phyloP scores from a whole-genome alignment of 2,113 vertebrate species.

The Pseudorhombus dupliciocellatus region DNA sequence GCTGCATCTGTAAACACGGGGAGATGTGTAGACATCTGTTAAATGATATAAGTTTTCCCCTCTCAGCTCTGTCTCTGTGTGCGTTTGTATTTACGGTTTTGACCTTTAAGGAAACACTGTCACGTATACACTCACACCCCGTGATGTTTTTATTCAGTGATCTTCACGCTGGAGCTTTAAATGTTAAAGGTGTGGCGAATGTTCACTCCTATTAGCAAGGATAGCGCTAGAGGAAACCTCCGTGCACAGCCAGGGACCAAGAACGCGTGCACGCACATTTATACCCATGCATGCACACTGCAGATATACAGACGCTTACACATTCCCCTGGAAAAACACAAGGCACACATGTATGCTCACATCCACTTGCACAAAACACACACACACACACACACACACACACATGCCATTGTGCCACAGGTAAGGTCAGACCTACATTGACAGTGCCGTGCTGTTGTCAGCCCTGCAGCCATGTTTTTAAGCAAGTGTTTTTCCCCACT shows the following conservation, averaged over 20 bases:
- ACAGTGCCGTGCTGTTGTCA: slow-evolving; percentile 57
- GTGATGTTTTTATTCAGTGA: slow-evolving; percentile 72
- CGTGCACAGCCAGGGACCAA: slow-evolving; percentile 21
- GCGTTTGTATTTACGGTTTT: slow-evolving; percentile 36
- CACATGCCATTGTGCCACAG: slow-evolving; percentile 57
- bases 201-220: slow-evolving; percentile 42
- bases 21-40: background rate
- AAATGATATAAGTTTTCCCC: slow-evolving; percentile 11
- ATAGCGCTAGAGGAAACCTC: slow-evolving; percentile 53
- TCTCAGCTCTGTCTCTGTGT: background rate
- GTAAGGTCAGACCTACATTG: slow-evolving; percentile 74
- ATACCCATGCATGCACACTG: background rate
- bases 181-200: slow-evolving; percentile 74
- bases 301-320: slow-evolving; percentile 1
- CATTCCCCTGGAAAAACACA: slow-evolving; percentile 13
- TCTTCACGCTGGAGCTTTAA: slow-evolving; percentile 73
- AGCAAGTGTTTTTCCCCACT: slow-evolving; percentile 63
- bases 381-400: slow-evolving; percentile 17
- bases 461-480: slow-evolving; percentile 71
- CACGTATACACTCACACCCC: slow-evolving; percentile 36
- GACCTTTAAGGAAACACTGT: slow-evolving; percentile 64
- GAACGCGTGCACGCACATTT: slow-evolving; percentile 4
- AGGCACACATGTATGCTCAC: background rate
- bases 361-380: background rate
- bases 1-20: background rate